Evolutionary conservation across 2,113 vertebrate species (phyloP), one percentile per base, ranked within the genome.

Genomic region (Malurus cyaneus): DNA sequence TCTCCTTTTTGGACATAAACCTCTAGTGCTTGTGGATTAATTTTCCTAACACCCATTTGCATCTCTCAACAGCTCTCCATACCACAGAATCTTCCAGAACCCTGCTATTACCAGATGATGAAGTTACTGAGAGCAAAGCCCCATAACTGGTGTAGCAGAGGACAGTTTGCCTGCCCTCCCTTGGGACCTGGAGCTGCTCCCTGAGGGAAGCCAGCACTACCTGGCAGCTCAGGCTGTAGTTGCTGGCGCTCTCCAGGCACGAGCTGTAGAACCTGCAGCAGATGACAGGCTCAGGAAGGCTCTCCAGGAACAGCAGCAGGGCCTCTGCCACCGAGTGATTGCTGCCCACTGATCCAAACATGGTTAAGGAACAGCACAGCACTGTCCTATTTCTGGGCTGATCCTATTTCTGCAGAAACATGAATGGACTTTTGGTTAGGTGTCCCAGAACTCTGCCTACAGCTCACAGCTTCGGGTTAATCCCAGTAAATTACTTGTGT

Each of bases 291-390:
- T 99, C 99, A 1, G 99, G 99, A 42, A 99, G 98, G 72, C 99
- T 99, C 79, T 99, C 99, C 56, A 99, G 96, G 96, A 99, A 99
- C 46, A 99, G 98, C 80, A 99, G 98, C 96, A 99, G 93, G 5
- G 99, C 99, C 95, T 99, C 99, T 5, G 99, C 98, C 72, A 99
- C 98, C 0, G 99, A 99, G 96, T 99, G 99, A 95, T 99, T 99
- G 97, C 98, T 99, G 84, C 98, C 98, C 57, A 98, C 99, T 99
- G 96, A 54, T 28, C 49, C 89, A 34, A 61, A 89, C 54, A 34
- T 1, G 4, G 90, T 98, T 97, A 98, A 98, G 97, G 97, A 98
- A 97, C 39, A 69, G 54, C 47, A 52, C n/a, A 47, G 46, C 39
- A 39, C 11, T 39, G 39, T 39, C 39, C 39, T 39, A 39, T 39